Base-by-base conservation (phyloP, 2,113 vertebrate species). In the Catharus minimus region DNA sequence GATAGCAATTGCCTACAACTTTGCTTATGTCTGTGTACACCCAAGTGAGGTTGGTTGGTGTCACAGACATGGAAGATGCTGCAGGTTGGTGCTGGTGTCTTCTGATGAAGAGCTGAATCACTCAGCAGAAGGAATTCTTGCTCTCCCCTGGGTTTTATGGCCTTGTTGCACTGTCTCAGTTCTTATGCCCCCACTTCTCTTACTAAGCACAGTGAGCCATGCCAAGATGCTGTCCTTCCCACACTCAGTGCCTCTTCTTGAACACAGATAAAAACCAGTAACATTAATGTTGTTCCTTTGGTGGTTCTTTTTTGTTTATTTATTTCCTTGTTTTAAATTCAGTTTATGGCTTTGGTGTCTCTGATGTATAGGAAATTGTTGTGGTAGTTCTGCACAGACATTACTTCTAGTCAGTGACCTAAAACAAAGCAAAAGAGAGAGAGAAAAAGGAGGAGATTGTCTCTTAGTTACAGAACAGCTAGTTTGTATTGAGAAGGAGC, bases 391-490 rank as follows among this genome's bases (percentile, higher is more conserved):
- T 75, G 49, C 53, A 39, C 33, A 77, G 68, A 38, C 43, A 32
- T 90, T 91, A 82, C 41, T 95, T 93, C 87, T 86, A 79, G 76
- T 81, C 76, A 83, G 65, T 3, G 5, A 78, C 46, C 52, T 91
- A 83, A 80, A 93, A 85, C 73, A 88, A 91, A 90, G 55, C 10
- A 68, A 69, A 16, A 62, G 30, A 23, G 60, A 75, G 39, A 73
- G 38, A 94, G 30, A 86, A 82, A 88, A 86, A 52, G 76, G 39
- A 85, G 38, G 55, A 82, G 64, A 56, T 69, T 65, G 58, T 89
- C 55, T 92, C 82, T 92, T 85, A 64, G 90, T 95, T 92, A 87
- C 81, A 89, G 53, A 93, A 74, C 73, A 95, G 58, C n/a, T 58
- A 53, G 39, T 65, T 86, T 82, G 44, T 88, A 72, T 90, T 94